Conservation (phyloP, 2,113 vertebrate genomes). For the Martes martes region DNA sequence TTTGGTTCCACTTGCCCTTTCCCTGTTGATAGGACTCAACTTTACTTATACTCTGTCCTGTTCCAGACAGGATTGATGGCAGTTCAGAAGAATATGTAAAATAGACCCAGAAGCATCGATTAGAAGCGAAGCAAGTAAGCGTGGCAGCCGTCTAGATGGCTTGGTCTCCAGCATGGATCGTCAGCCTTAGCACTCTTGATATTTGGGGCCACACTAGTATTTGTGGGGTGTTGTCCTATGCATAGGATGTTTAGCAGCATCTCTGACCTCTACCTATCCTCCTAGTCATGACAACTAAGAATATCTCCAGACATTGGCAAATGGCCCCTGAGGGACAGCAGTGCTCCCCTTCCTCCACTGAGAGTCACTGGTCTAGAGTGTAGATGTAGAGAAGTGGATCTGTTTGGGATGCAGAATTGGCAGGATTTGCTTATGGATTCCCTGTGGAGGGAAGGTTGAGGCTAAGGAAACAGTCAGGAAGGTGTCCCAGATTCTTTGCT, state of each 20-base stretch:
- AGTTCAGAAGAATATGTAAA: neutral
- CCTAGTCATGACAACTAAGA: neutral
- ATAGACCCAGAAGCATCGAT: neutral
- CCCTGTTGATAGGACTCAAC: neutral
- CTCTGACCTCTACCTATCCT: neutral
- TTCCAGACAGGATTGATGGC: neutral
- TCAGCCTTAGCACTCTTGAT: neutral
- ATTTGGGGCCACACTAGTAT: too few species aligned
- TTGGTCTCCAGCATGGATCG: neutral
- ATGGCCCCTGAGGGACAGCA: neutral
- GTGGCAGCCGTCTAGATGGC: rapidly evolving
- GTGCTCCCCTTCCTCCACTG: neutral
- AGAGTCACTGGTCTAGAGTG: neutral
- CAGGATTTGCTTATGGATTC: neutral
- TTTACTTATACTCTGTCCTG: neutral
- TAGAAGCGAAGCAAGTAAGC: neutral
- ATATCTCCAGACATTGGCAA: neutral
- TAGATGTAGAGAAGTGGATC: neutral
- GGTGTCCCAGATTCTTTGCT: neutral
- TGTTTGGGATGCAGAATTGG: too few species aligned
- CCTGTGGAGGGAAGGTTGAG: neutral
- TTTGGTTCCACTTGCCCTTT: neutral
- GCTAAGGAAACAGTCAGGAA: neutral
- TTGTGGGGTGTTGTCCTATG: neutral
- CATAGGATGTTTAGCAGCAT: neutral